Evolutionary conservation across 35 echinoderm and acorn worm genomes (phyloP).

Genomic region (Amphiura filiformis): DNA sequence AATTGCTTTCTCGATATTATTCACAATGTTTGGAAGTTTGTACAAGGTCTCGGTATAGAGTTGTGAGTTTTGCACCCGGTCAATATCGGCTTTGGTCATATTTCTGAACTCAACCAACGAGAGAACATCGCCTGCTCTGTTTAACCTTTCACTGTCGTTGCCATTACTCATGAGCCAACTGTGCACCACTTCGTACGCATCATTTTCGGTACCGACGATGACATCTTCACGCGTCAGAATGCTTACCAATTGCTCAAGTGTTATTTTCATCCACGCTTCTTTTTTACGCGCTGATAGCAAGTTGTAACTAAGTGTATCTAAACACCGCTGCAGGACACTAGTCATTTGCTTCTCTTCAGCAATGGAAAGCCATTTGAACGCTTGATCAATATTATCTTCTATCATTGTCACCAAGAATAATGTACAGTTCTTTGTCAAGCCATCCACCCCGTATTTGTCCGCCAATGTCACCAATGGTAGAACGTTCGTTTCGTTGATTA

Average conservation of each 20-base stretch:
- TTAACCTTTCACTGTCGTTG: not conserved
- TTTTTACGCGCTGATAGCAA: not conserved
- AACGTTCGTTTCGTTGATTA: not conserved
- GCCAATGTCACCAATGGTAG: not conserved
- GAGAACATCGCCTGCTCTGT: not conserved
- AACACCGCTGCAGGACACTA: not conserved
- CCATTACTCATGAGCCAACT: not conserved
- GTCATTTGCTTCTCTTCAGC: not conserved
- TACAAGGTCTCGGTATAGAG: no score
- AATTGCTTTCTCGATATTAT: not conserved
- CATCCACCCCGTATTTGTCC: not conserved
- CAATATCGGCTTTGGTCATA: not conserved
- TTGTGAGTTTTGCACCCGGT: not conserved
- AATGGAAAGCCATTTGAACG: not conserved
- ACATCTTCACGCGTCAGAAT: not conserved
- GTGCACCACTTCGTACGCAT: not conserved
- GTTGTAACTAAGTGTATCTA: not conserved
- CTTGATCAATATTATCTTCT: not conserved
- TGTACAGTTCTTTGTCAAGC: not conserved
- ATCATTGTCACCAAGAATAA: not conserved
- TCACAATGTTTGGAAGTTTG: no score
- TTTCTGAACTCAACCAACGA: not conserved
- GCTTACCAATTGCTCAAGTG: not conserved
- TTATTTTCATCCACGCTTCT: not conserved
- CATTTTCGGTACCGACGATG: not conserved